Evolutionary conservation across 1,140 invertebrate species (phyloP), one percentile per base, ranked within the genome.

Genomic region (Megalonaias nervosa): DNA sequence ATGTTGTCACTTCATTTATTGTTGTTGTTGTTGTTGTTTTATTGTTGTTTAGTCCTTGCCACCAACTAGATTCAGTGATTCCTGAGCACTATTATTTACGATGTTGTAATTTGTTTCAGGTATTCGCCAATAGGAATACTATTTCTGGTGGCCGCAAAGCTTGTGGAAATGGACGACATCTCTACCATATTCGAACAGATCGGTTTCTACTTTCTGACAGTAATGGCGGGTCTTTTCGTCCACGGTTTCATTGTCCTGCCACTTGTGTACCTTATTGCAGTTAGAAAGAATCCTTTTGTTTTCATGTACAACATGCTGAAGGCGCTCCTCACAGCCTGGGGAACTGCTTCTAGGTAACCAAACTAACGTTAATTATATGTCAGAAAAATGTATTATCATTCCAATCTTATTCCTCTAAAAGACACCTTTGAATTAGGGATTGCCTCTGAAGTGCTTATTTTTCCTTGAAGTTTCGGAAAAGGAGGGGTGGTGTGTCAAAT

Each of bases 111-210:
- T 57, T 17, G 21, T 75, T 76, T 17, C 75, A 87, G 97, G 96
- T 92, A 97, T 74, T 98, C 97, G 21, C 97, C 97, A 0, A 90
- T 98, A 21, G 97, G 97, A 77, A 96, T 99, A 2, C 94, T 95
- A 74, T 98, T 97, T 90, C 92, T 99, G 65, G 95, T 98, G 66
- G 94, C 95, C 13, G 94, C 95, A 48, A 97, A 98, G 89, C 94
- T 99, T 67, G 92, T 98, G 85, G 95, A 96, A 85, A 97, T 97
- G 86, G 92, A 95, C 11, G 95, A 96, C 75, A 81, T 84, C 17
- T 82, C 55, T 1, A 79, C 69, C 12, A 78, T 87, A 26, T 82
- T 90, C 72, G 71, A 78, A 48, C 83, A 86, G 66, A 82, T 91
- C 2, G 89, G 83, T 9, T 84, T 86, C 73, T 91, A 91, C 81